A percentile compares a stretch with the other conserved stretches of the same genome.
These are phyloP conservation scores for Salvelinus sp. DNA, from an alignment of 2,113 vertebrate genomes.

Conservation along the genomic window DNA sequence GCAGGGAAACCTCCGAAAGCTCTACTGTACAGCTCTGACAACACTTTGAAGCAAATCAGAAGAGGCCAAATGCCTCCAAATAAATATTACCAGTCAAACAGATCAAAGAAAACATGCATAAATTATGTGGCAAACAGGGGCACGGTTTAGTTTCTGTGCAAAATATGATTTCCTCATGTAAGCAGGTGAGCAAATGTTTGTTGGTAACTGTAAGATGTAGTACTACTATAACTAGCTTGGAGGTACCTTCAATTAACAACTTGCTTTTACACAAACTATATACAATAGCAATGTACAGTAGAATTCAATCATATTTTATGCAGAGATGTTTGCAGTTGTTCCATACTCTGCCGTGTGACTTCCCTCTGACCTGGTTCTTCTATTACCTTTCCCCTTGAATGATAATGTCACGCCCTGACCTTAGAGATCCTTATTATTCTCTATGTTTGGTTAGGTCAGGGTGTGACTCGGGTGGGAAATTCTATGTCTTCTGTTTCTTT, in stretches of 20 bases:
- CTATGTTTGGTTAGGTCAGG: too few relatives aligned
- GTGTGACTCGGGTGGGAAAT: too few relatives aligned
- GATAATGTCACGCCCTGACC: slow-evolving; percentile 30
- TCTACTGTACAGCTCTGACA: slow-evolving; percentile 81
- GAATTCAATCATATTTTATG: too few relatives aligned
- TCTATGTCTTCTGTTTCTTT: too few relatives aligned
- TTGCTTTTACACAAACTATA: not conserved
- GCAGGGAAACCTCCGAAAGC: slow-evolving; percentile 85
- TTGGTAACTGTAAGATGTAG: not conserved
- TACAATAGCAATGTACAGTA: too few relatives aligned
- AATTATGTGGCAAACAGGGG: not conserved
- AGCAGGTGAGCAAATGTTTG: too few relatives aligned
- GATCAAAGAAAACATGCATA: slow-evolving; percentile 81
- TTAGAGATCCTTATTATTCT: too few relatives aligned
- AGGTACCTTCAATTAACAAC: not conserved
- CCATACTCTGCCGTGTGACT: not conserved
- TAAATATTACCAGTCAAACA: slow-evolving; percentile 83
- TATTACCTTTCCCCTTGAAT: slow-evolving; percentile 46
- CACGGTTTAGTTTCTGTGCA: too few relatives aligned
- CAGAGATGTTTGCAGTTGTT: too few relatives aligned
- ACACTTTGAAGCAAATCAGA: slow-evolving; percentile 91
- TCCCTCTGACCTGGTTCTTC: not conserved
- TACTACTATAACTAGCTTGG: not conserved
- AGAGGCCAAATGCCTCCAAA: slow-evolving; percentile 82
- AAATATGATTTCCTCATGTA: too few relatives aligned